These are phyloP conservation scores for Ctenicera cuprea DNA, from an alignment of 2,888 invertebrate genomes.

Conservation along the genomic window DNA sequence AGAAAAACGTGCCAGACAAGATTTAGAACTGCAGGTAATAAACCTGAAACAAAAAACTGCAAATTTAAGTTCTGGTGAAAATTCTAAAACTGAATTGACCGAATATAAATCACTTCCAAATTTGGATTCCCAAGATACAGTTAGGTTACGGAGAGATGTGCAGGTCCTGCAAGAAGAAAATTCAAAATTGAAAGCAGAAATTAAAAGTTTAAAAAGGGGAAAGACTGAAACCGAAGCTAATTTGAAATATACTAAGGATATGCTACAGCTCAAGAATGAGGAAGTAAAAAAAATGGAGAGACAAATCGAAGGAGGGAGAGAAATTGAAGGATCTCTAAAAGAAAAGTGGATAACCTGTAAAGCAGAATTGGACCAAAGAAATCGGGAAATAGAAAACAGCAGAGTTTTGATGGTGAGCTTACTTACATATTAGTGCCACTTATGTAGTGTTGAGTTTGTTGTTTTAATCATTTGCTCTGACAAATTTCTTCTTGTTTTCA, in stretches of 20 bases:
- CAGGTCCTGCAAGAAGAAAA: constrained; percentile 59
- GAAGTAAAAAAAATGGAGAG: constrained; percentile 62
- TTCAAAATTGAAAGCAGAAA: constrained; percentile 56
- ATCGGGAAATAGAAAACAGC: constrained; percentile 63
- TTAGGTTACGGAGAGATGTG: constrained; percentile 60
- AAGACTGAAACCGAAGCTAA: constrained; percentile 62
- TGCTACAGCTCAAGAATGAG: constrained; percentile 58
- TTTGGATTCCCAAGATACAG: constrained; percentile 60
- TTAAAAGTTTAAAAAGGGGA: constrained; percentile 59
- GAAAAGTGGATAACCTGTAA: constrained; percentile 60
- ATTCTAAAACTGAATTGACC: constrained; percentile 63
- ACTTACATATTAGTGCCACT: too few species aligned
- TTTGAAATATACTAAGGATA: constrained; percentile 64
- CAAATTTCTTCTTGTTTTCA: too few species aligned
- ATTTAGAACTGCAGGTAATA: constrained; percentile 66
- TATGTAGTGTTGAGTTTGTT: too few species aligned
- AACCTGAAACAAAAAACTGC: constrained; percentile 58
- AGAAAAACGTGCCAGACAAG: constrained; percentile 72
- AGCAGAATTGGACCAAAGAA: constrained; percentile 61
- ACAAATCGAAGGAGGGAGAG: constrained; percentile 58
- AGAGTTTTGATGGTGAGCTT: constrained; percentile 63
- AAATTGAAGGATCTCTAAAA: constrained; percentile 58
- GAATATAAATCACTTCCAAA: constrained; percentile 66
- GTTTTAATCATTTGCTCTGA: not conserved
- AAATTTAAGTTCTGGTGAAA: constrained; percentile 49